These are phyloP conservation scores for Epinotia brunnichana DNA, from an alignment of 2,888 invertebrate species.

Conservation along the genomic window DNA sequence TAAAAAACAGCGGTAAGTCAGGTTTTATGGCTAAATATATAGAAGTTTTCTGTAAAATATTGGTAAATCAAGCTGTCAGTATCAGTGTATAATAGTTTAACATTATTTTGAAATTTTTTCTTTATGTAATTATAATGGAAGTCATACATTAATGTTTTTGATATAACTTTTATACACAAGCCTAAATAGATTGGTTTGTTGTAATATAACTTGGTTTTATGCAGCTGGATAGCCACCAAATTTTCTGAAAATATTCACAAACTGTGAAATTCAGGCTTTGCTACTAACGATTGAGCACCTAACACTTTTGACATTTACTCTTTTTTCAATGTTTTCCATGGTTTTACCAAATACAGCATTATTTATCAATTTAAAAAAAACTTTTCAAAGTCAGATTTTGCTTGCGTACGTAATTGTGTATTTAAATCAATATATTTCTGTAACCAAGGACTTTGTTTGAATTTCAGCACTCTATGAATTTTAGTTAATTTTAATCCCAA, in stretches of 20 bases:
- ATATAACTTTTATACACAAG: constrained; percentile 33
- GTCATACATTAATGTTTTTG: constrained; percentile 42
- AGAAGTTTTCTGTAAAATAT: constrained; percentile 48
- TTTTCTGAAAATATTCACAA: constrained; percentile 31
- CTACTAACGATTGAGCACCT: constrained; percentile 8
- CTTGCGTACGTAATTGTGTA: constrained; percentile 21
- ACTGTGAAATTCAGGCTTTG: constrained; percentile 35
- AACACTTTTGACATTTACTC: constrained; percentile 18
- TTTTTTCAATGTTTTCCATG: constrained; percentile 31
- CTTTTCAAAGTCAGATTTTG: constrained; percentile 35
- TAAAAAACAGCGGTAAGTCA: neutral
- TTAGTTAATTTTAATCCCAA: constrained; percentile 26
- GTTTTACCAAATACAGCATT: constrained; percentile 40
- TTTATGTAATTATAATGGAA: constrained; percentile 43
- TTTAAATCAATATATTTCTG: constrained; percentile 43
- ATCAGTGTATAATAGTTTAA: constrained; percentile 49
- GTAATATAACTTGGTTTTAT: constrained; percentile 31
- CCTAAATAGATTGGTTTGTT: constrained; percentile 43
- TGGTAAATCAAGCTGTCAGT: constrained; percentile 52
- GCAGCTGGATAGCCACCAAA: constrained; percentile 37
- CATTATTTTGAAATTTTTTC: constrained; percentile 12
- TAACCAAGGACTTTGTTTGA: constrained; percentile 19
- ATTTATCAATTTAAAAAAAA: constrained; percentile 37
- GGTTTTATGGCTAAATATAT: constrained; percentile 39
- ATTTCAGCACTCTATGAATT: constrained; percentile 39